Evolutionary conservation across 2,888 invertebrate species (phyloP), one percentile per base, ranked within the genome.

Genomic region (Argyresthia albistria): DNA sequence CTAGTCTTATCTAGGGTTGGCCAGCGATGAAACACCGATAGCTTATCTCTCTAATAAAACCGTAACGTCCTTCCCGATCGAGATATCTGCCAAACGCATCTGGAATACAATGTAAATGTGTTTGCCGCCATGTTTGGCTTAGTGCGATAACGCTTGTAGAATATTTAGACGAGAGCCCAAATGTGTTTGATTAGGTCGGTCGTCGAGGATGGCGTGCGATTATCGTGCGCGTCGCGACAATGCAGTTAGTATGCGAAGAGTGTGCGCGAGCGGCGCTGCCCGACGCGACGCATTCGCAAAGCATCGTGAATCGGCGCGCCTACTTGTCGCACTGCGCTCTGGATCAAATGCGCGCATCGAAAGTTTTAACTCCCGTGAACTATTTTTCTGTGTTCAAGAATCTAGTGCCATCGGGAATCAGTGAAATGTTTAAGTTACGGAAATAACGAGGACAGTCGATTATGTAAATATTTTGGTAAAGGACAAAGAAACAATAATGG

Each of bases 171-270:
- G 64, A 62, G 66, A 61, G 58, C 63, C 74, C 75, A 73, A 79
- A 76, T 69, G 60, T 76, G 74, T 77, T 77, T 72, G 72, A 57
- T 63, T 67, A 80, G 80, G 79, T 80, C 73, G 76, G 2, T 25
- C 25, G 25, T 70, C 69, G 67, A 67, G 73, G 75, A 70, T 73
- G 70, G 66, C 54, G 58, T 66, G 79, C 78, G 77, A 81, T 82
- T 71, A 77, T 79, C 70, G 67, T 25, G 36, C 39, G 11, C 63
- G 77, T 76, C 71, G 75, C 75, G 75, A 62, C 70, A 60, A 61
- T 43, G 69, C 65, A 73, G 75, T 86, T 87, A 86, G 83, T 86
- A 86, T 87, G 80, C 87, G 77, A 69, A 70, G 70, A 69, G 83
- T 77, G 84, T 84, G 76, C 81, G 80, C 67, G 60, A 60, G 65